Conservation (phyloP, 2,797 vertebrate genomes). For the Furcifer pardalis region DNA sequence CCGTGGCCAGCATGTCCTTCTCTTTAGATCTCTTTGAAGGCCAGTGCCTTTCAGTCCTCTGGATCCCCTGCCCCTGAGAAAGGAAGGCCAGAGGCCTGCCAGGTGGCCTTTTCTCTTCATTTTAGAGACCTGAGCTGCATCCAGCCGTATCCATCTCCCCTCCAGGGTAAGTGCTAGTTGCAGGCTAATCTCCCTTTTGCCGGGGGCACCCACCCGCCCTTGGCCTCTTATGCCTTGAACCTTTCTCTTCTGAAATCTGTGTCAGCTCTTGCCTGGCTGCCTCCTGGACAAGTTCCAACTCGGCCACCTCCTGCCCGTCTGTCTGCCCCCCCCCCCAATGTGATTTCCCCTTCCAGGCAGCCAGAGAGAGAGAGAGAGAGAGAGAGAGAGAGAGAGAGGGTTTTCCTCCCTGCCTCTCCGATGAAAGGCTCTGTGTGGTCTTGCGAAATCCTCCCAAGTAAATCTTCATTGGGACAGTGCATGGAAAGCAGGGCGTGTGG, state of each 20-base stretch:
- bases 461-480: neutral
- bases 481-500: neutral
- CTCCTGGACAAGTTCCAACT: slow-evolving; percentile 16
- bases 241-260: neutral
- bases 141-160: slow-evolving; percentile 4
- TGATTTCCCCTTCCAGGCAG: too few relatives aligned
- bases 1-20: too few relatives aligned
- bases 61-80: neutral
- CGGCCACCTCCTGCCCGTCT: neutral
- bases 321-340: neutral
- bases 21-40: neutral
- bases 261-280: neutral
- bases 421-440: neutral
- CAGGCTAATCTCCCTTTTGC: slow-evolving; percentile 17
- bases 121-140: neutral
- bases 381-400: too few relatives aligned
- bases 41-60: neutral
- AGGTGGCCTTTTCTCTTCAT: neutral
- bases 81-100: too few relatives aligned
- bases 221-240: slow-evolving; percentile 20
- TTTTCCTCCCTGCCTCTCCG: neutral
- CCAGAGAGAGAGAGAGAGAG: too few relatives aligned
- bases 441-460: neutral
- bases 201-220: neutral
- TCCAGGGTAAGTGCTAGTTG: slow-evolving; percentile 5